These are phyloP conservation scores for Tretioscincus oriximinensis DNA, from an alignment of 2,113 vertebrate genomes.

Conservation along the genomic window DNA sequence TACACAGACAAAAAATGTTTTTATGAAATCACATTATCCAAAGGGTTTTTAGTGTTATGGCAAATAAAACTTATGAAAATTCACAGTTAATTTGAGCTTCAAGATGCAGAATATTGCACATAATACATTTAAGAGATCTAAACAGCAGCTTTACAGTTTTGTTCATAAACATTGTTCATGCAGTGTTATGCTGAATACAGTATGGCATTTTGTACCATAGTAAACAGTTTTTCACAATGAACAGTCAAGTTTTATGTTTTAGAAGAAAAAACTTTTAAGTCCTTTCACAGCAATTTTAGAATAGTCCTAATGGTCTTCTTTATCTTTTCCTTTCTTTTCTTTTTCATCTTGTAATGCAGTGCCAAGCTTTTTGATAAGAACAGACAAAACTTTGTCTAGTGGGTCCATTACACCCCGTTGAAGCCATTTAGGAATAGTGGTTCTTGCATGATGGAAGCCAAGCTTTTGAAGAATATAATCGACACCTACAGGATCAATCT, in stretches of 20 bases:
- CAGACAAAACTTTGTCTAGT: conserved; percentile 94
- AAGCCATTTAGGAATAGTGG: conserved; percentile 98
- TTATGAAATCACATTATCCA: conserved; percentile 71
- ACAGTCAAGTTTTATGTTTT: conserved; percentile 65
- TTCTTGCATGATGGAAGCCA: conserved; percentile 98
- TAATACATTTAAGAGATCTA: conserved; percentile 72
- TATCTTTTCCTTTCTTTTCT: conserved; percentile 91
- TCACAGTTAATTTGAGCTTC: conserved; percentile 83
- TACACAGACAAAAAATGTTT: conserved; percentile 62
- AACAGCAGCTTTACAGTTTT: conserved; percentile 56
- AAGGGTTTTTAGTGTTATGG: conserved; percentile 75
- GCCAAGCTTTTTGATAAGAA: conserved; percentile 96
- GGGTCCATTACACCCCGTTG: conserved; percentile 99
- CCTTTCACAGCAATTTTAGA: conserved; percentile 44
- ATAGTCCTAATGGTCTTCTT: conserved; percentile 86
- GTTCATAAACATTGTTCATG: conserved; percentile 81
- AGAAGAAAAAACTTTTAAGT: conserved; percentile 69
- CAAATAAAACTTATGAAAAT: conserved; percentile 78
- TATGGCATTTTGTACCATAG: conserved; percentile 74
- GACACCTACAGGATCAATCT: conserved; percentile 96
- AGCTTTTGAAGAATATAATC: conserved; percentile 98
- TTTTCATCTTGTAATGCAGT: conserved; percentile 95
- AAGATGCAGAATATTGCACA: conserved; percentile 87
- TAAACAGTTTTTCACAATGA: conserved; percentile 78
- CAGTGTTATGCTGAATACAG: conserved; percentile 73